A percentile compares a stretch with the other conserved stretches of the same genome.
These are phyloP conservation scores for Conus betulinus DNA, from an alignment of 1,140 invertebrate species.

Conservation along the genomic window DNA sequence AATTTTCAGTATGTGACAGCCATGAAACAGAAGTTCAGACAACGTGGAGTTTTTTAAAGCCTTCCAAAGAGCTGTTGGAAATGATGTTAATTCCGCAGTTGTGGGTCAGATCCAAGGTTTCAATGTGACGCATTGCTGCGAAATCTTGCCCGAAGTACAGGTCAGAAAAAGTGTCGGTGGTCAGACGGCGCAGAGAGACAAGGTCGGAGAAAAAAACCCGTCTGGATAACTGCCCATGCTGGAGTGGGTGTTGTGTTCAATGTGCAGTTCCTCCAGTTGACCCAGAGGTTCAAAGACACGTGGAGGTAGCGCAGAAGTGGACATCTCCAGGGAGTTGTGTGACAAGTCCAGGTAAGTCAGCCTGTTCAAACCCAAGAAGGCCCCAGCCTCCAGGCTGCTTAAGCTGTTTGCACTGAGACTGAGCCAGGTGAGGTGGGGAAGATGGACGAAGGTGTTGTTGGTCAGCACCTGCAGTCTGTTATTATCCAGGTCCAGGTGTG, in stretches of 20 bases:
- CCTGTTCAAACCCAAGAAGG: not conserved
- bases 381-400: not conserved
- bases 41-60: not conserved
- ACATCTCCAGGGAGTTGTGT: not conserved
- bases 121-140: not conserved
- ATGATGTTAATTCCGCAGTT: not conserved
- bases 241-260: not conserved
- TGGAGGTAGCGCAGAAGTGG: not conserved
- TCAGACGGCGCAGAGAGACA: not conserved
- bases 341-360: not conserved
- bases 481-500: too few species aligned
- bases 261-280: not conserved
- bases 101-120: not conserved
- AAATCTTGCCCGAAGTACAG: not conserved
- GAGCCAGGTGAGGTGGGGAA: not conserved
- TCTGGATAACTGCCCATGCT: not conserved
- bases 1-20: not conserved
- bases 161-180: not conserved
- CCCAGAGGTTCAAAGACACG: not conserved
- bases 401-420: not conserved
- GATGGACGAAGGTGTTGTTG: not conserved
- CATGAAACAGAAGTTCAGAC: not conserved
- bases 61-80: not conserved
- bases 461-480: too few species aligned
- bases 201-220: not conserved